Base-by-base conservation (phyloP, 2,888 invertebrate genomes). In the Xestia xanthographa region DNA sequence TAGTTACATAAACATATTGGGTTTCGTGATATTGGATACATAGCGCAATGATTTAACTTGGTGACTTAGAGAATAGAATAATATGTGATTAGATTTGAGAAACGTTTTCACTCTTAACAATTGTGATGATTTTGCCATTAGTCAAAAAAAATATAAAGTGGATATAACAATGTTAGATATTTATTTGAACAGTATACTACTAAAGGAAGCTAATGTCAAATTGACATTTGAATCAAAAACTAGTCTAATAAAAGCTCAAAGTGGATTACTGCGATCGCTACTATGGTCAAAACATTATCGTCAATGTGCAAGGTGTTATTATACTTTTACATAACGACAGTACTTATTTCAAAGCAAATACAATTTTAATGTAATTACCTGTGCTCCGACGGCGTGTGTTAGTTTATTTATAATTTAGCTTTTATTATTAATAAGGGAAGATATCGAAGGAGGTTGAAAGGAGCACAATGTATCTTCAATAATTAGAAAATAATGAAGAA, bases 101-200 rank as follows among this genome's bases (percentile, higher is more conserved):
- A 70, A 88, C 71, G 80, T 81, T 89, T 88, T 92, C 89, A 93
- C 92, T 95, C 95, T 96, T 96, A 96, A 96, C 96, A 96, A 96
- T 96, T 96, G 96, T 95, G 94, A 92, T 92, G 95, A 94, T 94
- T 95, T 96, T 96, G 96, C 96, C 96, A 96, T 94, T 95, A 96
- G 95, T 95, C 93, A 93, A 96, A 95, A 95, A 92, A 92, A 92
- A 85, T 78, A 91, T 89, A 84, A 90, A 72, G 90, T 91, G 90
- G 92, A 79, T 92, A 79, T 87, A 79, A 74, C 66, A 79, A 82
- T 76, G 56, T 68, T 79, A 66, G 66, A 81, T 83, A 66, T 71
- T 75, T 58, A 80, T 77, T 90, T 86, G 73, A 92, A 90, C 84
- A 87, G 88, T 86, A 82, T 78, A 90, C 91, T 93, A 93, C 92